These are phyloP conservation scores for Martes flavigula DNA, from an alignment of 2,797 vertebrate genomes.

Conservation along the genomic window DNA sequence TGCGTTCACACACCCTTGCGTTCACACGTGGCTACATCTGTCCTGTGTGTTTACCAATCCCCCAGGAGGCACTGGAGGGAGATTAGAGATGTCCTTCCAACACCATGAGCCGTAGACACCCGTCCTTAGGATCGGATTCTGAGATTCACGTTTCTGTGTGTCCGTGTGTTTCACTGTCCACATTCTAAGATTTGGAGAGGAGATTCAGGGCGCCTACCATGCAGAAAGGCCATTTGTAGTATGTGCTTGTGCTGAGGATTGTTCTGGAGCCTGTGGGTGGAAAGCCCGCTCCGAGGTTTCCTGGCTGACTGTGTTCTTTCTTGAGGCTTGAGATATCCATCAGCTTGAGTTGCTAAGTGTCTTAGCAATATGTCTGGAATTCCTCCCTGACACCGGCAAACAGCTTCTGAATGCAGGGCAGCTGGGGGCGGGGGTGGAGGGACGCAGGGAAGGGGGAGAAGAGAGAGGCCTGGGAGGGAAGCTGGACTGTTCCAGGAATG, in stretches of 20 bases:
- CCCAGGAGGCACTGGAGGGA: neutral
- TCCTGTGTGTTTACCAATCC: neutral
- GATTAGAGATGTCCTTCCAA: neutral
- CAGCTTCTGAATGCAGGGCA: conserved; percentile 26
- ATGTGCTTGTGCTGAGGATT: rapidly evolving
- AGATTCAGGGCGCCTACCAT: rapidly evolving
- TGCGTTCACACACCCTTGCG: rapidly evolving
- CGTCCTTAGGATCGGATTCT: neutral
- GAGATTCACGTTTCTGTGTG: rapidly evolving
- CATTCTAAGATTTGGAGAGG: neutral
- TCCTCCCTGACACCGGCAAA: conserved; percentile 54
- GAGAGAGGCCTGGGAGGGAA: neutral
- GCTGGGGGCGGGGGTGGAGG: neutral
- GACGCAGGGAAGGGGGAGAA: neutral
- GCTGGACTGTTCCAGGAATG: neutral
- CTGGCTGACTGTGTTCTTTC: conserved; percentile 65
- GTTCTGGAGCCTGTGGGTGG: neutral
- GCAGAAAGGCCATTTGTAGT: neutral
- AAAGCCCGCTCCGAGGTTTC: neutral
- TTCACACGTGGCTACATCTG: neutral
- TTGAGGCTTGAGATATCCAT: conserved; percentile 63
- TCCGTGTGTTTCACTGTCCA: neutral
- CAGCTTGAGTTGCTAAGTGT: conserved; percentile 67
- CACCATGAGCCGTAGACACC: neutral
- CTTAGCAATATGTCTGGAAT: conserved; percentile 61